phyloP scores from a whole-genome alignment of 2,113 vertebrate genomes.

The Myiozetetes cayanensis region DNA sequence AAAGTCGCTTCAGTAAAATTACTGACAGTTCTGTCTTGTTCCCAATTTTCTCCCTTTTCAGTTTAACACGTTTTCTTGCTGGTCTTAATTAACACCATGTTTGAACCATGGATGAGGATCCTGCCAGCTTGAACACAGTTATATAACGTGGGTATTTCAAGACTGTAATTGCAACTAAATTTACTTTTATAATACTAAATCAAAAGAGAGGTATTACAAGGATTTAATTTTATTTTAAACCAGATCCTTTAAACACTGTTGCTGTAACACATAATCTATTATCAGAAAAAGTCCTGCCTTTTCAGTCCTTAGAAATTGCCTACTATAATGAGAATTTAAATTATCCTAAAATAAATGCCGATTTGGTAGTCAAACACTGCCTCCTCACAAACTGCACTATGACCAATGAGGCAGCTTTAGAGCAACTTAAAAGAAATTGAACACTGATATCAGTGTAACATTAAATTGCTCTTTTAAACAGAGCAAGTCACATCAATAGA shows the following conservation, averaged over 20 bases:
- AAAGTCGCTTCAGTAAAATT: background rate
- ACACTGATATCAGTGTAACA: background rate
- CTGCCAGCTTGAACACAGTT: background rate
- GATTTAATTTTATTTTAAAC: constrained; percentile 32
- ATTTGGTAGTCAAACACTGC: background rate
- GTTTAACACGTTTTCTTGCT: constrained; percentile 29
- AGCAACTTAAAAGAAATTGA: background rate
- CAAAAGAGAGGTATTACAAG: constrained; percentile 24
- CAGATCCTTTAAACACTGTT: constrained; percentile 11
- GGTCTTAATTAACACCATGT: constrained; percentile 31
- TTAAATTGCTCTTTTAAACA: background rate
- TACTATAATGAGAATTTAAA: constrained; percentile 20
- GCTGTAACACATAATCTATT: constrained; percentile 4
- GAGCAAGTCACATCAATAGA: background rate
- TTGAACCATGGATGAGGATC: constrained; percentile 5
- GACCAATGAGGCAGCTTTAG: background rate
- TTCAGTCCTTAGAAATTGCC: background rate
- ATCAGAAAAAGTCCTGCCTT: constrained; percentile 10
- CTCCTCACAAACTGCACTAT: background rate
- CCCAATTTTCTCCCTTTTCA: background rate
- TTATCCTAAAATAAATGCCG: background rate
- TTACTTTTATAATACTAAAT: constrained; percentile 24
- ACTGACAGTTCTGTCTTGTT: background rate
- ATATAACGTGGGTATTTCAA: constrained; percentile 16
- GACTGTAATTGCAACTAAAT: constrained; percentile 32